These are phyloP conservation scores for Ariopsis seemanni DNA, from an alignment of 2,113 vertebrate genomes.

Conservation along the genomic window DNA sequence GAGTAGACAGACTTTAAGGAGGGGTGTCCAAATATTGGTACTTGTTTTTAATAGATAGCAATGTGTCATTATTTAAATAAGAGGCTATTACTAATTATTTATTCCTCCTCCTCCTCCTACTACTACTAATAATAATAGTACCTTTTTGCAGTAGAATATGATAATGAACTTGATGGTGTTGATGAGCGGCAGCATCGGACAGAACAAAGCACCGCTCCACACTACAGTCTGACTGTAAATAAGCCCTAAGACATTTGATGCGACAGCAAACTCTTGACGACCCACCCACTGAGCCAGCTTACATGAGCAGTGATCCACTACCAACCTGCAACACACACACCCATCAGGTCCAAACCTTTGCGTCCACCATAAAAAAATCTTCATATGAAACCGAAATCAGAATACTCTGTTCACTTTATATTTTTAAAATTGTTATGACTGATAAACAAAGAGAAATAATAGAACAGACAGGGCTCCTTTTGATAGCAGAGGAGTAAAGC, in stretches of 20 bases:
- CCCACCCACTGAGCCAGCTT: constrained; percentile 69
- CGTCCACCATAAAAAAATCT: neutral
- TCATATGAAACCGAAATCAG: neutral
- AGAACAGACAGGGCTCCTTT: neutral
- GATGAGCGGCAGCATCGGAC: constrained; percentile 82
- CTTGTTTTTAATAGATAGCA: neutral
- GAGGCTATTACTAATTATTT: neutral
- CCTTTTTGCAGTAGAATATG: constrained; percentile 85
- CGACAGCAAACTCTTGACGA: constrained; percentile 81
- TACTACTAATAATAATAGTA: constrained; percentile 41
- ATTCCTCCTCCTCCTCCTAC: neutral
- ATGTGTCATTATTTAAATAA: neutral
- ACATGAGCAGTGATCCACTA: constrained; percentile 75
- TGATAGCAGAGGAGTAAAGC: too few relatives aligned
- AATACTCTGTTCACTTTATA: neutral
- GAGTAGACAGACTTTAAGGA: neutral
- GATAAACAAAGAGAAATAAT: neutral
- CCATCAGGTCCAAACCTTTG: neutral
- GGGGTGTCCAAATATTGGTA: neutral
- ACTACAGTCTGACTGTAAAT: constrained; percentile 86
- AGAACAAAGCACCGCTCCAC: constrained; percentile 86
- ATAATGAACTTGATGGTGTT: constrained; percentile 82
- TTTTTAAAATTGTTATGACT: neutral
- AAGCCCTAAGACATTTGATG: constrained; percentile 79
- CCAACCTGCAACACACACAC: constrained; percentile 67